Base-by-base conservation (phyloP, 2,888 invertebrate genomes). In the Papilio gigon region DNA sequence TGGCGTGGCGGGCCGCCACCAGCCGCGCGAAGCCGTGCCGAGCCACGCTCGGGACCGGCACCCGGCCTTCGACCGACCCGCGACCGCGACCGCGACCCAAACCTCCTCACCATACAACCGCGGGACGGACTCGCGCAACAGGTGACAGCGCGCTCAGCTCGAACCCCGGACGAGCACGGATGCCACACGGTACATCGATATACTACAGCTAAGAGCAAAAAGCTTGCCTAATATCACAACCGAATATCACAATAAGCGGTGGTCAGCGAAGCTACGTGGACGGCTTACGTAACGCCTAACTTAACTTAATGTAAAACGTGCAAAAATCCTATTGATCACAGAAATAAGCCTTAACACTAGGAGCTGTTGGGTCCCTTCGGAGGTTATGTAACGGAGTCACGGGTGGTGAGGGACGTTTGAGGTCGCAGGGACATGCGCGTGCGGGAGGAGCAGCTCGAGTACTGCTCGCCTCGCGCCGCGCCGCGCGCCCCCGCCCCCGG, bases 1-100 rank as follows among this genome's bases (percentile, higher is more conserved):
- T 93, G 93, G 94, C 94, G 92, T 94, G 94, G 89, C 94, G 94
- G 79, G 94, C 94, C 88, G 94, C 94, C 93, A 94, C 94, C 85
- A 94, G 93, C 89, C 94, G 93, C 87, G 94, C 94, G 88, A 94
- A 93, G 78, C 94, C 93, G 94, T 94, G 94, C 79, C 94, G 94
- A 93, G 94, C 94, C 94, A 94, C 94, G 79, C 82, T 91, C 83
- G 84, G 76, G 81, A 81, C 85, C 89, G 85, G 88, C 88, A 86
- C 75, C 63, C 76, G 73, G 69, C 70, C 80, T 73, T 64, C 73
- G 73, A 70, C 75, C 72, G 73, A 70, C 76, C 73, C 72, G 72
- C 77, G 73, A 72, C 67, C 67, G 67, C 77, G 75, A 77, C 76
- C 44, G 44, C 22, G 12, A 47, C 74, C 47, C 42, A 64, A 63